Percentiles rank a stretch among this genome's conserved stretches.
phyloP scores from a whole-genome alignment of 2,888 invertebrate genomes.

The Troides aeacus region DNA sequence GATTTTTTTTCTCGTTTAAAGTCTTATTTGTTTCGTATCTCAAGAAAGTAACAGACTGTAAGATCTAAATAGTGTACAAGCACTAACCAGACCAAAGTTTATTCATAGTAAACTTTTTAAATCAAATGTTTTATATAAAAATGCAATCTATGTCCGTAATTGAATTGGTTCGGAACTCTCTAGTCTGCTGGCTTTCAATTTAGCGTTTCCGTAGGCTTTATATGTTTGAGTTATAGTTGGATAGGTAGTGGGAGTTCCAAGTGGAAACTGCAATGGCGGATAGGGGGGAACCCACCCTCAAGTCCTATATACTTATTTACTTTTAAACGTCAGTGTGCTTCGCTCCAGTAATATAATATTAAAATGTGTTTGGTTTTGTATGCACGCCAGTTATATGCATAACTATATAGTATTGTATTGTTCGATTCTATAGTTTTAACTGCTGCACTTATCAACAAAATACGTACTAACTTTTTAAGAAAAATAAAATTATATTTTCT shows the following conservation, averaged over 20 bases:
- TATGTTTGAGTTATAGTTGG: constrained; percentile 40
- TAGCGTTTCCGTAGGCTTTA: constrained; percentile 37
- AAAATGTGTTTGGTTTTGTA: constrained; percentile 16
- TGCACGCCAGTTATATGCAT: constrained; percentile 7
- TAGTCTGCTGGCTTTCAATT: constrained; percentile 36
- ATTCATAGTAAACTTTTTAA: not conserved
- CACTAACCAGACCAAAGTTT: not conserved
- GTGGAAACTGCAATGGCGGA: constrained; percentile 49
- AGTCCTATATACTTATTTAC: constrained; percentile 27
- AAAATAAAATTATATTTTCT: too few relatives aligned
- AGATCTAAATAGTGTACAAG: not conserved
- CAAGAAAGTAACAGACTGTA: too few relatives aligned
- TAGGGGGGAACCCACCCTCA: constrained; percentile 38
- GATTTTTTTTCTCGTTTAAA: not conserved
- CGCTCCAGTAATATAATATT: constrained; percentile 25
- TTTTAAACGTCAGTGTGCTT: constrained; percentile 20
- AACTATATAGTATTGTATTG: not conserved
- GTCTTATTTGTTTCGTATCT: not conserved
- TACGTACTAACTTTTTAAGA: too few relatives aligned
- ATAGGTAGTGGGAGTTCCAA: constrained; percentile 40
- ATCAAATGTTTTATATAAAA: constrained; percentile 29
- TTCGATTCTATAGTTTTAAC: not conserved
- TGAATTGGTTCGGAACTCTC: constrained; percentile 31
- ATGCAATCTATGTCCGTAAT: constrained; percentile 29
- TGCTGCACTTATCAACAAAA: too few relatives aligned